phyloP scores from a whole-genome alignment of 2,113 vertebrate species.

The Macrotus californicus region DNA sequence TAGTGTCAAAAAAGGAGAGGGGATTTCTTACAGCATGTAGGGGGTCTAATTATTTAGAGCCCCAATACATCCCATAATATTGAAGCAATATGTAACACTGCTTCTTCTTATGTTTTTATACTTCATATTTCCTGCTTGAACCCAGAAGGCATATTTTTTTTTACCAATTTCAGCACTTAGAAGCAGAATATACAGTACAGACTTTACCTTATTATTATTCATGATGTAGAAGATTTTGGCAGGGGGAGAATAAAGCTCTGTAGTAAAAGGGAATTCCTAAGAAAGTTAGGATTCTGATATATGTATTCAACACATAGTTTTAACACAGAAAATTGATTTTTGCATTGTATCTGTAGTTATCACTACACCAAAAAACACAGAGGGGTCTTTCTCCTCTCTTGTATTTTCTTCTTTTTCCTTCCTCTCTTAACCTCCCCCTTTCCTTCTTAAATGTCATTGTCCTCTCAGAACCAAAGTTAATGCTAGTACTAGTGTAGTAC shows the following conservation, averaged over 20 bases:
- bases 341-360: background rate
- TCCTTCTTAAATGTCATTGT: background rate
- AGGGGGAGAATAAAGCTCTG: background rate
- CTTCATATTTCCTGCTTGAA: background rate
- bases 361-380: background rate
- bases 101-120: background rate
- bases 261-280: background rate
- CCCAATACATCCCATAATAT: background rate
- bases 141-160: background rate
- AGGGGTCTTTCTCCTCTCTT: background rate
- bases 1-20: background rate
- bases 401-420: background rate
- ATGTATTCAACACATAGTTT: background rate
- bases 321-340: background rate
- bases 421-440: background rate
- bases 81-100: background rate
- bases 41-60: background rate
- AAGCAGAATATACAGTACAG: background rate
- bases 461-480: slow-evolving; percentile 16
- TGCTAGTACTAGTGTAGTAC: background rate
- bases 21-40: background rate
- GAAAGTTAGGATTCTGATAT: background rate
- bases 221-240: background rate
- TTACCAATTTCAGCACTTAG: background rate
- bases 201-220: background rate